Percentiles rank a stretch among this genome's conserved stretches.
Conservation (phyloP, 2,113 vertebrate species). For the Tor tambroides region DNA sequence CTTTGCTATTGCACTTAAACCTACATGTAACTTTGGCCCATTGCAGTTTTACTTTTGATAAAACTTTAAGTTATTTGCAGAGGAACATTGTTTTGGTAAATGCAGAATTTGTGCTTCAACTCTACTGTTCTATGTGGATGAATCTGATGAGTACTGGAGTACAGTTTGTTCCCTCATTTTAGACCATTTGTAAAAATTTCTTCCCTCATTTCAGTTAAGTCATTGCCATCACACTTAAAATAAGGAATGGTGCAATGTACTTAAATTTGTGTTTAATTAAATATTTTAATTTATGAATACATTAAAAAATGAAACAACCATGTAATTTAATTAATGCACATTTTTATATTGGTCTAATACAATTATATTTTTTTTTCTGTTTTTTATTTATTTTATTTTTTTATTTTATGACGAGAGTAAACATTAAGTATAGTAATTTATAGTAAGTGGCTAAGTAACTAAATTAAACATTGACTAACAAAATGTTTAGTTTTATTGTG, state of each 20-base stretch:
- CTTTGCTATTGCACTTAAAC: background rate
- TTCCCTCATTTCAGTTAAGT: background rate
- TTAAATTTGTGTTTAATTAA: no score
- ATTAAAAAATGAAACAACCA: background rate
- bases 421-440: no score
- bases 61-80: background rate
- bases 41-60: background rate
- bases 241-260: background rate
- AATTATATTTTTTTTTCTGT: background rate
- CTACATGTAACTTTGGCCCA: background rate
- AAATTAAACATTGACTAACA: no score
- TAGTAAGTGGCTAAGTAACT: no score
- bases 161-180: background rate
- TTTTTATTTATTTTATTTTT: no score
- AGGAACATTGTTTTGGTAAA: background rate
- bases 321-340: background rate
- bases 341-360: background rate
- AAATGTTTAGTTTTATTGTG: no score
- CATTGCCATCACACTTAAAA: background rate
- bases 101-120: background rate
- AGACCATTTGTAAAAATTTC: background rate
- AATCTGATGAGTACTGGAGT: no score
- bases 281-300: no score
- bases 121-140: background rate
- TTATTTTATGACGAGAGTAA: no score